Percentiles rank a stretch among this genome's conserved stretches.
phyloP scores from a whole-genome alignment of 2,113 vertebrate genomes.

The Perca fluviatilis region DNA sequence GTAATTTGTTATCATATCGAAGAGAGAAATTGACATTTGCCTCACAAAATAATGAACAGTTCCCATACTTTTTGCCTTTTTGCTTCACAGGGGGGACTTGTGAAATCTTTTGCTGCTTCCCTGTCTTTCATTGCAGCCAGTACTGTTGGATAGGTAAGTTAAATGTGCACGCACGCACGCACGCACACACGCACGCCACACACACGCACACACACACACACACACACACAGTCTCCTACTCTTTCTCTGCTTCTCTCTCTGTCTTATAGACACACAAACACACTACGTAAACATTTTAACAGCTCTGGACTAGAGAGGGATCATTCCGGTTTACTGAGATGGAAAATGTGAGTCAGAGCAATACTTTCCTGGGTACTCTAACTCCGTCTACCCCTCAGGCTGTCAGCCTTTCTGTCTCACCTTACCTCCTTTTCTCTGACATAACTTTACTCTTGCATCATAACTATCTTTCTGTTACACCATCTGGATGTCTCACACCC shows the following conservation, averaged over 20 bases:
- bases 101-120: no score
- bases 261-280: not conserved
- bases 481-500: conserved; percentile 12
- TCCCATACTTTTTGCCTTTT: no score
- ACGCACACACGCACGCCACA: no score
- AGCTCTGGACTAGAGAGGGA: conserved; percentile 44
- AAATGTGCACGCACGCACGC: no score
- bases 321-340: conserved; percentile 36
- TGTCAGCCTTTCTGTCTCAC: conserved; percentile 28
- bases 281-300: conserved; percentile 15
- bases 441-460: conserved; percentile 43
- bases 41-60: no score
- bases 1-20: no score
- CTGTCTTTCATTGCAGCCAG: no score
- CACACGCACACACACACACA: no score
- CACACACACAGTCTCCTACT: no score
- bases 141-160: no score
- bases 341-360: conserved; percentile 44
- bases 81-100: no score
- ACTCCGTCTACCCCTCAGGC: conserved; percentile 2
- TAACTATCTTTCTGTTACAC: conserved; percentile 32
- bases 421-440: conserved; percentile 27
- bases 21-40: no score
- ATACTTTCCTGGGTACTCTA: conserved; percentile 33
- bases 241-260: not conserved